Base-by-base conservation (phyloP, 2,888 invertebrate species). In the Pterostichus madidus region DNA sequence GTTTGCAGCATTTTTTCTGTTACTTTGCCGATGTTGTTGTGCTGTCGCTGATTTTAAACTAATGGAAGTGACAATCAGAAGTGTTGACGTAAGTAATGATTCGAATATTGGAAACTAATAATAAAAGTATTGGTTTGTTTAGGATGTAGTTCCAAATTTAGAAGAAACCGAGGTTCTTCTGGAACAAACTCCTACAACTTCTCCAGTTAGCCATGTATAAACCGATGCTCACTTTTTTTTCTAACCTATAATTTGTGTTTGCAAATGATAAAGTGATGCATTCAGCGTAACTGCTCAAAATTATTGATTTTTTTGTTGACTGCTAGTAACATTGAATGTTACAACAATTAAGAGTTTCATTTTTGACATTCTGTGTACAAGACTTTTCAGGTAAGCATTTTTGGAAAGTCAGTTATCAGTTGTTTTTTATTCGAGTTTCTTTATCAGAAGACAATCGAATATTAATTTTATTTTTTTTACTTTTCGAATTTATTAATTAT, bases 41-140 rank as follows among this genome's bases (percentile, higher is more conserved):
- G 8, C 31, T 5, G 84, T 85, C 5, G 86, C 84, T 0, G 88
- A 88, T 85, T 88, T 86, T 84, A 77, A 85, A 32, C 53, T 87
- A 17, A 61, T 81, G 13, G 59, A 81, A 81, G 59, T 73, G 7
- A 75, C 81, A 15, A 31, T 81, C 39, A 56, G 39, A 11, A 59
- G 46, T 17, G n/a, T 75, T 11, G 61, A 81, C 44, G 75, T 71
- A 44, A 71, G 68, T 15, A 10, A 71, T 13, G 35, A 32, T 35
- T 35, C 10, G 2, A 10, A 64, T 64, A 10, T 32, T n/a, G 4
- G 35, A 11, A 44, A 44, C 15, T 10, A 10, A 2, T 71, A 71
- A 15, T 39, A 0, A 15, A 8, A 24, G 2, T 64, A 71, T 44
- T 71, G 1, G 6, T 39, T 44, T 44, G 39, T 71, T 71, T 44